Evolutionary conservation across 92 coral and sea anemone genomes (phyloP).

Genomic region (Ricordea florida): DNA sequence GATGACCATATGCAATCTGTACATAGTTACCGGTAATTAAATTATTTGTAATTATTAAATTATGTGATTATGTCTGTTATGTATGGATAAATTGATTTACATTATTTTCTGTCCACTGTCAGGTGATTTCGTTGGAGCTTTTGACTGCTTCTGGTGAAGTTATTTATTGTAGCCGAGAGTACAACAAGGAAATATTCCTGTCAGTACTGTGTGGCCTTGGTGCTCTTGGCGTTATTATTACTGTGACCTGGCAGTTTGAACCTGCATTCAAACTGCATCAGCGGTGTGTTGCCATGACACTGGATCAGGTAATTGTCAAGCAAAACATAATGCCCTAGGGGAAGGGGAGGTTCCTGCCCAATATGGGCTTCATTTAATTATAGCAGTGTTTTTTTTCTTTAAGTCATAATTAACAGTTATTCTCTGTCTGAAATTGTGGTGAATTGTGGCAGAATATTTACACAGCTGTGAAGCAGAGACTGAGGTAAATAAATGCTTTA

Average conservation of each 20-base stretch:
- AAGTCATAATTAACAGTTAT: too few species aligned
- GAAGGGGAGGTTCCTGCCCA: background rate
- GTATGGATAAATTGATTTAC: too few species aligned
- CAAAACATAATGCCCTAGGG: background rate
- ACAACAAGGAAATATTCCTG: constrained; percentile 76
- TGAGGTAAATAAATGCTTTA: too few species aligned
- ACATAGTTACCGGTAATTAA: too few species aligned
- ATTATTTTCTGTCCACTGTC: too few species aligned
- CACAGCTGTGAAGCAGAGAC: too few species aligned
- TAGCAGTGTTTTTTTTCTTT: background rate
- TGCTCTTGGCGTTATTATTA: constrained; percentile 85
- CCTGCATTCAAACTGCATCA: constrained; percentile 69
- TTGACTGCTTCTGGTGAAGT: constrained; percentile 82
- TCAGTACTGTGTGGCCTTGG: constrained; percentile 86
- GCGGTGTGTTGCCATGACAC: constrained; percentile 36
- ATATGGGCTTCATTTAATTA: background rate
- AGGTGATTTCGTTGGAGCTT: constrained; percentile 79
- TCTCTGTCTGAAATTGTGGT: too few species aligned
- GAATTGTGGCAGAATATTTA: too few species aligned
- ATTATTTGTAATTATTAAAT: too few species aligned
- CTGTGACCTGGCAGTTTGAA: constrained; percentile 95
- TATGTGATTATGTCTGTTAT: too few species aligned
- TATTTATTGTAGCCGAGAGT: constrained; percentile 63
- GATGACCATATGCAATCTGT: too few species aligned
- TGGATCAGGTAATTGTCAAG: constrained; percentile 66